Percentiles rank a stretch among this genome's conserved stretches.
These are phyloP conservation scores for Cephus spinipes DNA, from an alignment of 2,888 invertebrate genomes.

Conservation along the genomic window DNA sequence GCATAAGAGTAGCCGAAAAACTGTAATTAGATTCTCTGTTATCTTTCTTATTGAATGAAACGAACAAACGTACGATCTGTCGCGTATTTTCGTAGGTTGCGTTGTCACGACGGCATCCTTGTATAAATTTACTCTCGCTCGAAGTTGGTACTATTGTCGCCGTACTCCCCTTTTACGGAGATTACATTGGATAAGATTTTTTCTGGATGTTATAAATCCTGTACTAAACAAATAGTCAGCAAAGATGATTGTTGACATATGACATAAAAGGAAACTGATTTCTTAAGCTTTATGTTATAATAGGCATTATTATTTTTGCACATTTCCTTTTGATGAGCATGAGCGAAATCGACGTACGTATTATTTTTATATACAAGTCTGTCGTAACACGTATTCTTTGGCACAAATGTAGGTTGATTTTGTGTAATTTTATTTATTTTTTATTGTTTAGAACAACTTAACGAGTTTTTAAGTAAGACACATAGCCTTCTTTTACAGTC, in stretches of 20 bases:
- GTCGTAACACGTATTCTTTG: background rate
- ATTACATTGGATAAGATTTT: background rate
- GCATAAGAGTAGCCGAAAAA: conserved; percentile 4
- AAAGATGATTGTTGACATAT: background rate
- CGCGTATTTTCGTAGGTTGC: conserved; percentile 2
- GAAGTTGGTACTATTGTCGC: background rate
- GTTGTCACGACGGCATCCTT: conserved; percentile 6
- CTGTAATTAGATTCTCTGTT: background rate
- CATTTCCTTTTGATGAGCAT: background rate
- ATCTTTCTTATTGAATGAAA: background rate
- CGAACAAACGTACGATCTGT: background rate
- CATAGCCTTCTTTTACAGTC: conserved; percentile 2
- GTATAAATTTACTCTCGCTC: background rate
- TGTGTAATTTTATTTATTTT: background rate
- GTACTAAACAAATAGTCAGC: background rate
- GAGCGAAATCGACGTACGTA: background rate
- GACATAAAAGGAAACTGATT: background rate
- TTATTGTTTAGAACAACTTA: background rate
- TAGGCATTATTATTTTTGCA: background rate
- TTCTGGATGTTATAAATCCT: background rate
- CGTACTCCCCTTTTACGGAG: background rate
- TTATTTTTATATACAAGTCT: background rate
- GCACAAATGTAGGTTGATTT: background rate
- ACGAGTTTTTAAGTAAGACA: background rate
- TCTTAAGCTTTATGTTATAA: background rate